These are phyloP conservation scores for Lumbricus terrestris DNA, from an alignment of 2,888 invertebrate genomes.

Conservation along the genomic window DNA sequence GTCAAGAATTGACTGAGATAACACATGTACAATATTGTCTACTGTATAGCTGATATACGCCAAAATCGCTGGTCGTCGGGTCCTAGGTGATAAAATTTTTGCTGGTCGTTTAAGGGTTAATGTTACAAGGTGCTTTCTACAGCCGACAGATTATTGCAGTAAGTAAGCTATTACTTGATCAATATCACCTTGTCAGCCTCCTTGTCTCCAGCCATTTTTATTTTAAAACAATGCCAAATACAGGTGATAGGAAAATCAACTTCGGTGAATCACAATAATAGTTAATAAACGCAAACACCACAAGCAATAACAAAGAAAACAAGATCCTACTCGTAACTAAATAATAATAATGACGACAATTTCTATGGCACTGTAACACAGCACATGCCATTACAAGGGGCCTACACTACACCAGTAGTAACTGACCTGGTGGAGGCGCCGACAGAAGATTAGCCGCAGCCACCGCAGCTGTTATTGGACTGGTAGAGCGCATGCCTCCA, in stretches of 20 bases:
- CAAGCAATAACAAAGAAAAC: neutral
- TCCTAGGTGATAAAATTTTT: too few relatives aligned
- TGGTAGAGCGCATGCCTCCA: slow-evolving; percentile 21
- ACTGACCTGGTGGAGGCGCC: slow-evolving; percentile 23
- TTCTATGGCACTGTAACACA: too few relatives aligned
- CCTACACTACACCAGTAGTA: too few relatives aligned
- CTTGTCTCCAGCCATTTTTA: too few relatives aligned
- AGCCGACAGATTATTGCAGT: neutral
- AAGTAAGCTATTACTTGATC: neutral
- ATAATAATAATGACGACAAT: too few relatives aligned
- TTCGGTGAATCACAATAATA: neutral
- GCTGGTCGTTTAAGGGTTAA: too few relatives aligned
- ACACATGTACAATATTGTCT: too few relatives aligned
- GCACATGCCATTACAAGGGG: too few relatives aligned
- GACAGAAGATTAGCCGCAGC: slow-evolving; percentile 13
- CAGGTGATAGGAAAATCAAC: neutral
- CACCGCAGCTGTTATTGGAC: slow-evolving; percentile 18
- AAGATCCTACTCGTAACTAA: neutral
- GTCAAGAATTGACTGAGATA: too few relatives aligned
- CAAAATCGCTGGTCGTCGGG: too few relatives aligned
- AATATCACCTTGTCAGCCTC: neutral
- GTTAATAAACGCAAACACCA: neutral
- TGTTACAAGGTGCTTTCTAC: too few relatives aligned
- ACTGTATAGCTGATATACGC: too few relatives aligned
- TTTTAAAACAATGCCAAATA: neutral